Evolutionary conservation across 2,113 vertebrate genomes (phyloP).

Genomic region (Plecotus auritus): DNA sequence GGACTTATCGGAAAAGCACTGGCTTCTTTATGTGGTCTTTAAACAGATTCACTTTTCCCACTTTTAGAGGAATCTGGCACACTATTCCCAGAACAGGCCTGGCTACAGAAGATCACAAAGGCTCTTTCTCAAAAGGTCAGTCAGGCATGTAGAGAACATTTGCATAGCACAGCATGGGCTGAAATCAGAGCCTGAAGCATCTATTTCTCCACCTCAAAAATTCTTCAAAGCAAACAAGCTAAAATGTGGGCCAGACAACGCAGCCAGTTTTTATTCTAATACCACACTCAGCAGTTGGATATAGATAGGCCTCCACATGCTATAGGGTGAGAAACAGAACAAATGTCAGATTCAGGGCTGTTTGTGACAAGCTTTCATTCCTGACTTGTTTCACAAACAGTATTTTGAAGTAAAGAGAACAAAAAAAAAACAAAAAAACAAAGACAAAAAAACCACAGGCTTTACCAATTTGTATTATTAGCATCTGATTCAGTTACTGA

Average conservation of each 20-base stretch:
- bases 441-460: neutral
- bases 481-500: neutral
- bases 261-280: constrained; percentile 12
- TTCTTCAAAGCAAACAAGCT: constrained; percentile 64
- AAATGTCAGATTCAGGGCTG: neutral
- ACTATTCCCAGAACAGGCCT: constrained; percentile 60
- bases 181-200: constrained; percentile 65
- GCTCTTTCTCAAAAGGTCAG: constrained; percentile 69
- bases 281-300: neutral
- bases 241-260: constrained; percentile 60
- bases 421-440: too few relatives aligned
- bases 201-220: constrained; percentile 62
- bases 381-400: neutral
- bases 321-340: neutral
- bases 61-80: constrained; percentile 60
- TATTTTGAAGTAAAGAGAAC: neutral
- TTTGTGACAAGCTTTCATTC: neutral
- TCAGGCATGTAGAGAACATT: constrained; percentile 37
- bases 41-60: constrained; percentile 48
- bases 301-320: neutral
- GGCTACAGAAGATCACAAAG: constrained; percentile 62
- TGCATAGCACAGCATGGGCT: constrained; percentile 63
- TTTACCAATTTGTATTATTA: neutral
- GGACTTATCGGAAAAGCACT: neutral
- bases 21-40: constrained; percentile 35